phyloP scores from a whole-genome alignment of 2,888 invertebrate genomes.

The Erannis defoliaria region DNA sequence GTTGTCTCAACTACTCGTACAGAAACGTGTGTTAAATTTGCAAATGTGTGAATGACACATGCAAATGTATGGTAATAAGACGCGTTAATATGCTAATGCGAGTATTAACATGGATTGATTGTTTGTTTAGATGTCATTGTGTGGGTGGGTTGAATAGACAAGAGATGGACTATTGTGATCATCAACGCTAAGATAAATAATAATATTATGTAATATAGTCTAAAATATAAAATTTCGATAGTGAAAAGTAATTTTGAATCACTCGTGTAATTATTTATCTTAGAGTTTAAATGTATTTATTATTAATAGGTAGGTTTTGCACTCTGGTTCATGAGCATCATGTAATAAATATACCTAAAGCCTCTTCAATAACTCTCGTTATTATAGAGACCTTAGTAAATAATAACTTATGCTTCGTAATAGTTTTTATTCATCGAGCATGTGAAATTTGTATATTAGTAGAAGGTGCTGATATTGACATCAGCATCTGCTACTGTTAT shows the following conservation, averaged over 20 bases:
- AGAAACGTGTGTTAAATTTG: conserved; percentile 48
- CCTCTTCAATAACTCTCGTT: too few species aligned
- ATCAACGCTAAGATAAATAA: background rate
- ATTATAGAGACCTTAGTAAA: too few species aligned
- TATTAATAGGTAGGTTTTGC: too few species aligned
- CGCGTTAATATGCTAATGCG: conserved; percentile 45
- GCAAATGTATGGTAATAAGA: conserved; percentile 51
- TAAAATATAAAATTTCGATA: background rate
- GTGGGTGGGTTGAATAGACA: conserved; percentile 19
- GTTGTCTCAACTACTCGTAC: conserved; percentile 37
- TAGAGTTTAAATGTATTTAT: too few species aligned
- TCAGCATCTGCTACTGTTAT: background rate
- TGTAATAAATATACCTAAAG: too few species aligned
- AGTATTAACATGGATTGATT: conserved; percentile 36
- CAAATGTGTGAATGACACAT: conserved; percentile 52
- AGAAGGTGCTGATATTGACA: too few species aligned
- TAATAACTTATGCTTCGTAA: too few species aligned
- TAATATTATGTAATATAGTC: background rate
- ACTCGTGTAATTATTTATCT: too few species aligned
- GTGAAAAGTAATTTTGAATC: background rate
- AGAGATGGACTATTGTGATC: conserved; percentile 2
- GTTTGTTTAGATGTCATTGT: conserved; percentile 45
- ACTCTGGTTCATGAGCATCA: too few species aligned
- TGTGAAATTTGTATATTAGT: too few species aligned
- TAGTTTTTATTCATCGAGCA: too few species aligned